phyloP scores from a whole-genome alignment of 2,888 invertebrate species.

The Eledona agricola region DNA sequence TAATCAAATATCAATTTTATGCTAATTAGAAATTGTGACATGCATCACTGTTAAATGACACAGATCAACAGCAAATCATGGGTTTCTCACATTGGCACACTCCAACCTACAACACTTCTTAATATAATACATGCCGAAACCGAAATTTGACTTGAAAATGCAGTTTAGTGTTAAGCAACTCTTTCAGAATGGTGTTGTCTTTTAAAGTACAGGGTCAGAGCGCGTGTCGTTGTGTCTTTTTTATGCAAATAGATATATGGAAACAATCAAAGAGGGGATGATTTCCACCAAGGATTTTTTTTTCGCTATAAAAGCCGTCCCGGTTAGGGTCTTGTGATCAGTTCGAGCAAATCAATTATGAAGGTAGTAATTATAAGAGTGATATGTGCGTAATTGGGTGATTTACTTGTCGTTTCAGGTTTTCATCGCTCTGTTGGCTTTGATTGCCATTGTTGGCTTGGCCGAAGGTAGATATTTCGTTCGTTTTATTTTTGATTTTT shows the following conservation, averaged over 20 bases:
- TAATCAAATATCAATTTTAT: constrained; percentile 25
- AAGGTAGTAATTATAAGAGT: constrained; percentile 17
- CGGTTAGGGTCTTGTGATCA: constrained; percentile 21
- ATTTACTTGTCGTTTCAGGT: constrained; percentile 43
- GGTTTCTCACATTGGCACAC: too few species aligned
- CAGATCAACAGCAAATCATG: too few species aligned
- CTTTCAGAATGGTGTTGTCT: constrained; percentile 8
- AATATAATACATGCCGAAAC: too few species aligned
- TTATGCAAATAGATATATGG: constrained; percentile 28
- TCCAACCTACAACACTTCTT: too few species aligned
- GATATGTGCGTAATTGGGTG: constrained; percentile 15
- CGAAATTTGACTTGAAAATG: too few species aligned
- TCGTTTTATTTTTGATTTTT: background rate
- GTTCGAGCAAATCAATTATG: constrained; percentile 25
- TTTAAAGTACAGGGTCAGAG: constrained; percentile 25
- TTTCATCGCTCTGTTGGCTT: constrained; percentile 49
- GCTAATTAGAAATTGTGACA: constrained; percentile 18
- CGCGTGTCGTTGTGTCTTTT: constrained; percentile 15
- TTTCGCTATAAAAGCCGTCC: constrained; percentile 14
- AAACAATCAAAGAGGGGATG: constrained; percentile 28
- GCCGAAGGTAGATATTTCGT: constrained; percentile 36
- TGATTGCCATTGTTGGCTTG: constrained; percentile 42
- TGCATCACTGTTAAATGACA: too few species aligned
- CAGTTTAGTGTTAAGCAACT: constrained; percentile 25
- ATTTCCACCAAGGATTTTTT: constrained; percentile 29